Base-by-base conservation (phyloP, 2,113 vertebrate genomes). In the Eudyptes chrysolophus region DNA sequence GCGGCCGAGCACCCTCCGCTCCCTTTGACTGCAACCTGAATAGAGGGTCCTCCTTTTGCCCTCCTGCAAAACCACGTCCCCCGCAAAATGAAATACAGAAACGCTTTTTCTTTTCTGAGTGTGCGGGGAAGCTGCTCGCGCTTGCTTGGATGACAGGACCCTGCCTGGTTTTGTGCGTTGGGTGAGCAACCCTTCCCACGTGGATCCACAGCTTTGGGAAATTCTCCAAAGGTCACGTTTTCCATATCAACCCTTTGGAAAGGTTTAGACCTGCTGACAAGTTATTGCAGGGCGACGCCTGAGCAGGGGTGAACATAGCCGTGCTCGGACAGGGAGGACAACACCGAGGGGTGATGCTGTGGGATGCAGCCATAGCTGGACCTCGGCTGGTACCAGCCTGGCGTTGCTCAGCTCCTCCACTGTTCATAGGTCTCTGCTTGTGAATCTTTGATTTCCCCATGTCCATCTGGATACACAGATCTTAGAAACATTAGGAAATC, bases 1-100 rank as follows among this genome's bases (percentile, higher is more conserved):
- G 87, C 49, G 1, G 74, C 87, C 15, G 42, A 93, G 77, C 77
- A 68, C 82, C 87, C 89, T 70, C 74, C 1, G 7, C 84, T 93
- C 82, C 92, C 55, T 94, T 95, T 93, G 74, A 96, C 89, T 65
- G 51, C n/a, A 6, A 58, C 87, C 82, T 94, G 84, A 96, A 96
- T 83, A 85, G 82, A 80, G 66, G 84, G 38, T 82, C 29, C 81
- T 93, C 78, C 66, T 81, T 64, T 46, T 66, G 36, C 68, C 20
- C 17, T 77, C 54, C 58, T 79, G 71, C 78, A 60, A 82, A 87
- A 36, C 51, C 30, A 25, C 5, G 0, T 46, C 48, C 49, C 74
- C 25, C 4, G 4, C 36, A 57, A 40, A 0, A 1, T 10, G 32
- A 76, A 44, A 29, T 16, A 4, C 44, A 75, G 69, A 24, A 46